Percentiles rank a stretch among this genome's conserved stretches.
Evolutionary conservation across 2,888 invertebrate species (phyloP).

Genomic region (Onchidella celtica): DNA sequence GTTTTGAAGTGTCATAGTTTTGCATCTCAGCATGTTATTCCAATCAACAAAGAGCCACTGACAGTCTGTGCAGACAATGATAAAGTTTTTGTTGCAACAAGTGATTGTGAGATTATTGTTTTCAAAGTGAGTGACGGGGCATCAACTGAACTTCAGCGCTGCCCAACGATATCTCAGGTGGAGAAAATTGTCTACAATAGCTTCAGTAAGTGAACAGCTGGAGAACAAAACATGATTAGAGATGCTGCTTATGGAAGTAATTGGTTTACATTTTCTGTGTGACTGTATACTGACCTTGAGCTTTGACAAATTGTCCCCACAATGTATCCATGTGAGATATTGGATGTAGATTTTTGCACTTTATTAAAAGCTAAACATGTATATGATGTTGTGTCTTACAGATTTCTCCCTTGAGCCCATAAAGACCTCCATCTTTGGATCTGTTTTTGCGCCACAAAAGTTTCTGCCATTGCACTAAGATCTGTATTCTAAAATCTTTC

Average conservation of each 20-base stretch:
- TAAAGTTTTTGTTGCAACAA: constrained; percentile 83
- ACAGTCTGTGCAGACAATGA: constrained; percentile 85
- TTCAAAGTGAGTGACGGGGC: constrained; percentile 81
- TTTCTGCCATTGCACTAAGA: too few species aligned
- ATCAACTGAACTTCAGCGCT: constrained; percentile 82
- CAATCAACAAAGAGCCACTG: constrained; percentile 84
- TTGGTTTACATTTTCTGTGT: not conserved
- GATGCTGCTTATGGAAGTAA: not conserved
- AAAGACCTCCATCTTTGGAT: too few species aligned
- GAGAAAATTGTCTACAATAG: constrained; percentile 85
- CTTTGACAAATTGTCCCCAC: too few species aligned
- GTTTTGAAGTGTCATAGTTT: constrained; percentile 87
- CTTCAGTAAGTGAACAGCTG: constrained; percentile 83
- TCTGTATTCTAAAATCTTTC: too few species aligned
- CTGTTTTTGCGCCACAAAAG: too few species aligned
- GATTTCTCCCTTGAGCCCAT: too few species aligned
- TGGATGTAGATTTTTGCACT: too few species aligned
- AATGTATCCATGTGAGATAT: too few species aligned
- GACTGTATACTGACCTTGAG: too few species aligned
- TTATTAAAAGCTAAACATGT: too few species aligned
- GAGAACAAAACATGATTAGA: not conserved
- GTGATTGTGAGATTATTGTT: constrained; percentile 83
- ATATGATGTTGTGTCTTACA: too few species aligned
- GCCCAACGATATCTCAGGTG: constrained; percentile 88
- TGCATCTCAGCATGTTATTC: constrained; percentile 85